Percentiles rank a stretch among this genome's conserved stretches.
These are phyloP conservation scores for Acanthopleura granulata DNA, from an alignment of 2,888 invertebrate species.

Conservation along the genomic window DNA sequence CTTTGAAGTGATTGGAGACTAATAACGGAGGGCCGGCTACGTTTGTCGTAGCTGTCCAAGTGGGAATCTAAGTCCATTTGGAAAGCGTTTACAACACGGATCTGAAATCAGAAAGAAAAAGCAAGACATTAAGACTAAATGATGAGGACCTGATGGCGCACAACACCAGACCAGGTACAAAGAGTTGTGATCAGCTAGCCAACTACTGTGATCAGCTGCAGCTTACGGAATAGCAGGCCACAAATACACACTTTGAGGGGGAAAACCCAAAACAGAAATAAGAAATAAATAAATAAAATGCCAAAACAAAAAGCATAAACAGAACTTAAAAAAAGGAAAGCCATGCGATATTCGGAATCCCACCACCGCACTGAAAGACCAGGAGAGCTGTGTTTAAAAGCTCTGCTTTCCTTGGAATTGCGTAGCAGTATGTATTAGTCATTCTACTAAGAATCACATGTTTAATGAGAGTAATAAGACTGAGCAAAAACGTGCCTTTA, in stretches of 20 bases:
- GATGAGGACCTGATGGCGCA: background rate
- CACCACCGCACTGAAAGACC: constrained; percentile 9
- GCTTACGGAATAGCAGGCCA: no score
- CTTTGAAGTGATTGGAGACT: constrained; percentile 64
- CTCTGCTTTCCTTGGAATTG: no score
- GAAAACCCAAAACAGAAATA: no score
- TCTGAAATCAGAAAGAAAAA: constrained; percentile 77
- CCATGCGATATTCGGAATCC: constrained; percentile 13
- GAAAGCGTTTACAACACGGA: constrained; percentile 99
- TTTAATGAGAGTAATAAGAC: no score
- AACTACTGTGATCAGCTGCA: no score
- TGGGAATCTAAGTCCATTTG: constrained; percentile 71
- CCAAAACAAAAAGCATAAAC: no score
- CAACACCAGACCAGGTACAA: background rate
- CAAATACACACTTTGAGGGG: no score
- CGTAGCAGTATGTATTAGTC: no score
- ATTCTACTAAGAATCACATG: no score
- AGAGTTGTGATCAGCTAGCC: background rate
- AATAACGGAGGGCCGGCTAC: constrained; percentile 67
- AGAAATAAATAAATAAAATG: no score
- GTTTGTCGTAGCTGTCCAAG: constrained; percentile 73
- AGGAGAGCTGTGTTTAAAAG: constrained; percentile 14
- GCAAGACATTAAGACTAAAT: constrained; percentile 26
- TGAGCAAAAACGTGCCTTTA: no score
- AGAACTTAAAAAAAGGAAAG: no score